These are phyloP conservation scores for Mus spretus DNA, from an alignment of 2,797 vertebrate species.

Conservation along the genomic window DNA sequence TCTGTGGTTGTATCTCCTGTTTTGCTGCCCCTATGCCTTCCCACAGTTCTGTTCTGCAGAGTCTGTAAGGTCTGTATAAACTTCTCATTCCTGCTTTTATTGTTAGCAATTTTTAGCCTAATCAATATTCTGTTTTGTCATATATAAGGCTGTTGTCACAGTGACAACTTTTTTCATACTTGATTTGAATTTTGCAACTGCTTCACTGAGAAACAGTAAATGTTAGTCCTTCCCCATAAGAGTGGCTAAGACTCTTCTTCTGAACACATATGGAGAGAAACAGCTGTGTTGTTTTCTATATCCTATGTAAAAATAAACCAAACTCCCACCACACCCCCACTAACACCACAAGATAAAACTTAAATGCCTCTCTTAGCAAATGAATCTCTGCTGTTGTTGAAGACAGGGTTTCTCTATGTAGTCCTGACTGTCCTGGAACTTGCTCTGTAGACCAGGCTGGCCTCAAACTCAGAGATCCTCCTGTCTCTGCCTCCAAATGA, in stretches of 20 bases:
- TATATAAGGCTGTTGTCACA: not conserved
- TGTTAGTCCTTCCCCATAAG: not conserved
- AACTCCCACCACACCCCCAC: not conserved
- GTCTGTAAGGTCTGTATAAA: not conserved
- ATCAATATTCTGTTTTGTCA: conserved; percentile 49
- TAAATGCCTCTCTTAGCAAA: conserved; percentile 29
- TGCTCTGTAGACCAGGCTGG: not conserved
- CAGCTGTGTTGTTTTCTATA: not conserved
- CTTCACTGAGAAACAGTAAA: conserved; percentile 2
- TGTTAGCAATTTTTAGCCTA: conserved; percentile 37
- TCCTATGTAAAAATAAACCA: not conserved
- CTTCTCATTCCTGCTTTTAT: not conserved
- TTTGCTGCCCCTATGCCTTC: not conserved
- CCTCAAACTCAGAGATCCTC: not conserved
- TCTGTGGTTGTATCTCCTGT: not conserved
- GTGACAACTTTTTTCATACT: conserved; percentile 5
- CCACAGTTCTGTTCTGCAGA: no score
- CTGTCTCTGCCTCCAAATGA: not conserved
- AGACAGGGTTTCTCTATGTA: not conserved
- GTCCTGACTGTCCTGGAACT: not conserved
- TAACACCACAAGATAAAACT: not conserved
- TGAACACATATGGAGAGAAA: not conserved
- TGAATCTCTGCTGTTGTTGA: not conserved
- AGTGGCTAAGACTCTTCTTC: not conserved
- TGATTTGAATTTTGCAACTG: conserved; percentile 20